These are phyloP conservation scores for Clarias macrocephalus DNA, from an alignment of 2,113 vertebrate species.

Conservation along the genomic window DNA sequence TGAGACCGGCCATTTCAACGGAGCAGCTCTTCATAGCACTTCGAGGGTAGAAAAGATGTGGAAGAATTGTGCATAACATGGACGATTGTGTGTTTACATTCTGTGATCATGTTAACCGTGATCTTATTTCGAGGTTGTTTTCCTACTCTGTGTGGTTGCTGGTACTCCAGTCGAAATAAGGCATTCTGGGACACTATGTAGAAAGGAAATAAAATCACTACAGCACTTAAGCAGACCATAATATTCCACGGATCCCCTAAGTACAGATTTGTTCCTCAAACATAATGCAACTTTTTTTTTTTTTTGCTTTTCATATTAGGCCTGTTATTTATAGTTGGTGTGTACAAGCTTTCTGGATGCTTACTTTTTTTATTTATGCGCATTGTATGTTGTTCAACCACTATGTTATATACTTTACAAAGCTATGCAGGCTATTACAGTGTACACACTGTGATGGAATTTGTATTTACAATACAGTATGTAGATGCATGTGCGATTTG, in stretches of 20 bases:
- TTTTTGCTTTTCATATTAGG: background rate
- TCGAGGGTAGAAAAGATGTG: constrained; percentile 35
- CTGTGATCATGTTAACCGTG: constrained; percentile 1
- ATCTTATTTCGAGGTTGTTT: too few relatives aligned
- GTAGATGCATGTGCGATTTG: too few relatives aligned
- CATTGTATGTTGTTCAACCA: too few relatives aligned
- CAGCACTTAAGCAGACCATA: background rate
- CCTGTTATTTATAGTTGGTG: background rate
- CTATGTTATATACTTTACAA: too few relatives aligned
- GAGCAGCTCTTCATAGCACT: constrained; percentile 36
- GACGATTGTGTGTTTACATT: background rate
- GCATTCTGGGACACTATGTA: background rate
- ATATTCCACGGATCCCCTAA: background rate
- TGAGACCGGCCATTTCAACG: constrained; percentile 22
- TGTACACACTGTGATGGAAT: too few relatives aligned
- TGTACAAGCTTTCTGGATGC: background rate
- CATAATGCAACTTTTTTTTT: background rate
- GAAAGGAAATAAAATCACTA: background rate
- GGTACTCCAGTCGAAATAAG: background rate
- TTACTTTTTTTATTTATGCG: background rate
- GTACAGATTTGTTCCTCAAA: background rate
- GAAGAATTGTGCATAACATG: constrained; percentile 34
- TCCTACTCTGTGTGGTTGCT: background rate
- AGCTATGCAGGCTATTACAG: too few relatives aligned
- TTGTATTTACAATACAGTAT: too few relatives aligned